Percentiles rank a stretch among this genome's conserved stretches.
These are phyloP conservation scores for Nycticryphes semicollaris DNA, from an alignment of 2,113 vertebrate genomes.

Conservation along the genomic window DNA sequence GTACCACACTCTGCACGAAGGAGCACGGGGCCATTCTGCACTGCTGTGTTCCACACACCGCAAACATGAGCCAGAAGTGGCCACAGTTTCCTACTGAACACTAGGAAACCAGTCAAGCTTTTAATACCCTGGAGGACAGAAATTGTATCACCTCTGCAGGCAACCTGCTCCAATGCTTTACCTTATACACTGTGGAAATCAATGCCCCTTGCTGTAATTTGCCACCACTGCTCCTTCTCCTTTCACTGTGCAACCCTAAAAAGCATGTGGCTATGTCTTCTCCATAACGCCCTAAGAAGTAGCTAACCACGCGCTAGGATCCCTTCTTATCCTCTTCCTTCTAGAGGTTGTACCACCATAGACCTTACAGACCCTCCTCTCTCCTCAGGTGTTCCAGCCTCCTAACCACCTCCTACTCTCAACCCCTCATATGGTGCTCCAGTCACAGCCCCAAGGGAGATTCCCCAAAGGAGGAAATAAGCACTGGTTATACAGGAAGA, in stretches of 20 bases:
- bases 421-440: fast-evolving
- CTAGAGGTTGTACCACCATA: background rate
- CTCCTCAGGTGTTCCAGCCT: fast-evolving
- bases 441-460: background rate
- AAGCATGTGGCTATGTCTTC: background rate
- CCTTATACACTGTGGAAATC: background rate
- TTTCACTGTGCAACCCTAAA: background rate
- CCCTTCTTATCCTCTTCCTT: background rate
- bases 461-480: background rate
- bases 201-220: background rate
- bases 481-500: background rate
- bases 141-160: background rate
- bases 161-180: background rate
- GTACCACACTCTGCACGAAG: background rate
- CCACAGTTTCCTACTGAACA: fast-evolving
- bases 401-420: background rate
- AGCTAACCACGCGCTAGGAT: background rate
- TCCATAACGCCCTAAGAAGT: background rate
- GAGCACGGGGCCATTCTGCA: background rate
- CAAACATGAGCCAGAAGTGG: background rate
- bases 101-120: background rate
- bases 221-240: background rate
- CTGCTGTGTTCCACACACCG: fast-evolving
- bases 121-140: background rate
- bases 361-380: background rate